Base-by-base conservation (phyloP, 1,140 invertebrate genomes). In the Holcopasites calliopsidis region DNA sequence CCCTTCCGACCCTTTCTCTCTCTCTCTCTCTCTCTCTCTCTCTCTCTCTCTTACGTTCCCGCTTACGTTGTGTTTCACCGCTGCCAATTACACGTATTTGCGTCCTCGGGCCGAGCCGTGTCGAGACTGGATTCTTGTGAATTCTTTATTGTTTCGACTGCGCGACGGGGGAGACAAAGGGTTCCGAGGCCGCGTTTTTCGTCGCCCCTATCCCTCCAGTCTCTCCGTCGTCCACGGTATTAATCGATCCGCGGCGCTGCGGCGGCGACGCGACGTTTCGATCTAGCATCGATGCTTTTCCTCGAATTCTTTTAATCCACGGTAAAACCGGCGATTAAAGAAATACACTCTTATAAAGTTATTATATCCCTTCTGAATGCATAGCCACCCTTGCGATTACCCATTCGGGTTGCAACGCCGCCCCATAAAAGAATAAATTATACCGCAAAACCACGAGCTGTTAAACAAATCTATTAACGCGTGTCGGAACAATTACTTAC, bases 401-500 rank as follows among this genome's bases (percentile, higher is more conserved):
- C n/a, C n/a, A n/a, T n/a, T n/a, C n/a, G n/a, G n/a, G n/a, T n/a
- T n/a, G n/a, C n/a, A n/a, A n/a, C n/a, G n/a, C n/a, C n/a, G n/a
- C n/a, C n/a, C n/a, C n/a, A n/a, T n/a, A n/a, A n/a, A n/a, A n/a
- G n/a, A n/a, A n/a, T n/a, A n/a, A n/a, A n/a, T n/a, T n/a, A n/a
- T n/a, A n/a, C n/a, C n/a, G n/a, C n/a, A n/a, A n/a, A n/a, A n/a
- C n/a, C n/a, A n/a, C n/a, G n/a, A n/a, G n/a, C 4, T 44, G 42
- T 44, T 44, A 13, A 6, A 44, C 18, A n/a, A 16, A 44, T 44
- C 18, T 44, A 16, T 18, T 4, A 16, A 47, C n/a, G n/a, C n/a
- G n/a, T n/a, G n/a, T n/a, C n/a, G n/a, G 60, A 52, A 33, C n/a
- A 58, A 26, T 77, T 16, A 85, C 93, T 94, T 92, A 95, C 95